Percentiles rank a stretch among this genome's conserved stretches.
Evolutionary conservation across 2,888 invertebrate genomes (phyloP).

Genomic region (Mongoloraphidia duomilia): DNA sequence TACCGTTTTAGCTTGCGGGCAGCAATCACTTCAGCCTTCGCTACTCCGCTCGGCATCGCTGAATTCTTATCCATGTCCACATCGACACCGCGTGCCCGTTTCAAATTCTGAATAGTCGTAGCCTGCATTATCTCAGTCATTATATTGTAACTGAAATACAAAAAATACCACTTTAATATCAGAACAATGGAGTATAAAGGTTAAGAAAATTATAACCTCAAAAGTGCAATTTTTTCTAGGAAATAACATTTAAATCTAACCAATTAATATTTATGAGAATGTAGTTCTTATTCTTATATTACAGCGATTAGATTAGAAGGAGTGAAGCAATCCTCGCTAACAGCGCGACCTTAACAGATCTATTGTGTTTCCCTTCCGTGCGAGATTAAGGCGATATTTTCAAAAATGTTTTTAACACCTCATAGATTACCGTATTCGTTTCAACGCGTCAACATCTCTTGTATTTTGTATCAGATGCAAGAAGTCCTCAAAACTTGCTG

Average conservation of each 20-base stretch:
- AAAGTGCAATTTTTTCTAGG: too few relatives aligned
- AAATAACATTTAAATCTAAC: too few relatives aligned
- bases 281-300: too few relatives aligned
- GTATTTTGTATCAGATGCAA: conserved; percentile 70
- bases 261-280: too few relatives aligned
- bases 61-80: conserved; percentile 41
- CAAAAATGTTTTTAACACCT: background rate
- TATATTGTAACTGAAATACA: conserved; percentile 54
- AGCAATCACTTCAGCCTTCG: conserved; percentile 65
- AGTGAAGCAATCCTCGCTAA: too few relatives aligned
- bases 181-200: too few relatives aligned
- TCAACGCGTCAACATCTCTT: conserved; percentile 66
- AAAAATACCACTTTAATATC: conserved; percentile 1
- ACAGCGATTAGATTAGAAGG: too few relatives aligned
- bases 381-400: conserved; percentile 2
- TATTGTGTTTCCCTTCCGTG: background rate
- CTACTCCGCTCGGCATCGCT: conserved; percentile 37
- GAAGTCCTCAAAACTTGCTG: conserved; percentile 81
- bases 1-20: conserved; percentile 73
- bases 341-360: too few relatives aligned
- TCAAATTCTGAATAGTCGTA: conserved; percentile 78
- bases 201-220: too few relatives aligned
- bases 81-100: conserved; percentile 68
- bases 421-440: conserved; percentile 54
- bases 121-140: conserved; percentile 90